phyloP scores from a whole-genome alignment of 2,888 invertebrate genomes.

The Empis stercorea region DNA sequence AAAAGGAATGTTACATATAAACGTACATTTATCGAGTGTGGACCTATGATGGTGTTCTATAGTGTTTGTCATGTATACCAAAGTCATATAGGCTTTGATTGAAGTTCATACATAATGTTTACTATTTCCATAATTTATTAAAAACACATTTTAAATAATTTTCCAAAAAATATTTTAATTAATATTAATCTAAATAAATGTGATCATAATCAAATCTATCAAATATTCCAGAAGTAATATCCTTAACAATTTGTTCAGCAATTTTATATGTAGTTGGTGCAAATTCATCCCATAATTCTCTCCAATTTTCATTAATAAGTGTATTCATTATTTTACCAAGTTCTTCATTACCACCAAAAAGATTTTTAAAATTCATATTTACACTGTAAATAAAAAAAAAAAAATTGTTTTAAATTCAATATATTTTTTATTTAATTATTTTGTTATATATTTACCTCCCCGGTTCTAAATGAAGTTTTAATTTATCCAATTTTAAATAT shows the following conservation, averaged over 20 bases:
- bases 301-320: slow-evolving; percentile 12
- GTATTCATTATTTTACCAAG: slow-evolving; percentile 9
- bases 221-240: background rate
- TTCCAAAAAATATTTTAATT: too few species aligned
- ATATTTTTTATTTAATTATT: too few species aligned
- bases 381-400: slow-evolving; percentile 2
- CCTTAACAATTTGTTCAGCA: background rate
- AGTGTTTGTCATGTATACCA: too few species aligned
- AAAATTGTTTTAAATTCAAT: too few species aligned
- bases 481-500: slow-evolving; percentile 3
- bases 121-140: too few species aligned
- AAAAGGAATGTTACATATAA: too few species aligned
- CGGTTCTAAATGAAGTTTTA: slow-evolving; percentile 2
- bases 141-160: too few species aligned
- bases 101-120: too few species aligned
- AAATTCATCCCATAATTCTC: slow-evolving; percentile 9
- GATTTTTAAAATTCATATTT: slow-evolving; percentile 5
- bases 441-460: background rate
- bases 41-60: too few species aligned
- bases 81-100: too few species aligned
- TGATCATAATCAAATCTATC: background rate
- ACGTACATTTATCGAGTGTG: too few species aligned
- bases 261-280: background rate
- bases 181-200: background rate
- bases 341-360: slow-evolving; percentile 5